Evolutionary conservation across 2,888 invertebrate species (phyloP).

Genomic region (Eutolmus rufibarbis): DNA sequence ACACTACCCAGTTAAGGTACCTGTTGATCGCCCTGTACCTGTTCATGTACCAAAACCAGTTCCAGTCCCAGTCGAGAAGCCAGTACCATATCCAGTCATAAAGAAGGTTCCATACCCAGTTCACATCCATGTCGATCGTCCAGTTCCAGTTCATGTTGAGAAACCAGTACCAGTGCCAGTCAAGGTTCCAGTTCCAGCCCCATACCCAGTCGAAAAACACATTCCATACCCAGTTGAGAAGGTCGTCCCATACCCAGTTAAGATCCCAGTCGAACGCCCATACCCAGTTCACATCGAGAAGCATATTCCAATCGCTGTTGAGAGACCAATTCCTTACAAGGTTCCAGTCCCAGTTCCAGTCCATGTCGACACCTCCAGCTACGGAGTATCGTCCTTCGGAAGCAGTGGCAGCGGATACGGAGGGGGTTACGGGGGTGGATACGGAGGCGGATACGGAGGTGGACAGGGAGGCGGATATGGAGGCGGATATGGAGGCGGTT

Average conservation of each 20-base stretch:
- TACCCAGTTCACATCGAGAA: constrained; percentile 69
- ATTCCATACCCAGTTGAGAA: constrained; percentile 73
- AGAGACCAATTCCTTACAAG: constrained; percentile 72
- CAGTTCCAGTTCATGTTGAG: constrained; percentile 66
- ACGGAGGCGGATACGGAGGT: constrained; percentile 44
- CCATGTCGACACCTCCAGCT: constrained; percentile 58
- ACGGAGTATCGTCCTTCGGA: constrained; percentile 49
- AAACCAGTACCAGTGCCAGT: constrained; percentile 73
- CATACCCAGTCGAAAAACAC: constrained; percentile 70
- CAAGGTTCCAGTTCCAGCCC: constrained; percentile 76
- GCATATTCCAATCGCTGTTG: constrained; percentile 71
- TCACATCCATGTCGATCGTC: constrained; percentile 63
- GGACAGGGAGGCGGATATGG: constrained; percentile 50
- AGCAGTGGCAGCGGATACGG: constrained; percentile 11
- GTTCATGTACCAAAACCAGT: constrained; percentile 68
- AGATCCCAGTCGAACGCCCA: constrained; percentile 69
- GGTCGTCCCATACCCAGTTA: constrained; percentile 69
- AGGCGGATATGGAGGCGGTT: constrained; percentile 51
- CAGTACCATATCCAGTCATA: constrained; percentile 70
- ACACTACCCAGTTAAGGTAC: constrained; percentile 74
- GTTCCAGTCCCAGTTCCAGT: constrained; percentile 63
- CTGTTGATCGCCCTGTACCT: constrained; percentile 72
- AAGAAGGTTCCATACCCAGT: constrained; percentile 71
- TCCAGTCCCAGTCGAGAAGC: constrained; percentile 67
- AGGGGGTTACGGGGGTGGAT: constrained; percentile 9